Conservation (phyloP, 2,888 invertebrate species). For the Conus canariensis region DNA sequence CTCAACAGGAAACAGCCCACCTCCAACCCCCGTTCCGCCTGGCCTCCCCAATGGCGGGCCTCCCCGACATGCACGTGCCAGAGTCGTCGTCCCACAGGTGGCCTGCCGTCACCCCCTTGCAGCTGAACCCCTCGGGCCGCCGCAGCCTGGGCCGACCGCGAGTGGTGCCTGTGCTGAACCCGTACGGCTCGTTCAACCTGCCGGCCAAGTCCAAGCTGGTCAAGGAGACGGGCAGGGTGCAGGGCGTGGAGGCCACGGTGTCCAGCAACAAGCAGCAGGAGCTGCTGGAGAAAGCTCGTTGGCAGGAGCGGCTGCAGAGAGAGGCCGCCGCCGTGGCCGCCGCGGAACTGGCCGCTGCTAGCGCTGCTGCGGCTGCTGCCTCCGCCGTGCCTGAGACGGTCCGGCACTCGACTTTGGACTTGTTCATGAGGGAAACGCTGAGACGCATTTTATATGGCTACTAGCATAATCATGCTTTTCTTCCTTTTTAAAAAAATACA, state of each 20-base stretch:
- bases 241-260: background rate
- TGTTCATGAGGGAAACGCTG: slow-evolving; percentile 33
- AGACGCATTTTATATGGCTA: slow-evolving; percentile 31
- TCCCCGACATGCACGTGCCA: slow-evolving; percentile 40
- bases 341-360: background rate
- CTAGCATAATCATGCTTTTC: background rate
- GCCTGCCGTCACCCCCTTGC: background rate
- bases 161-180: slow-evolving; percentile 31
- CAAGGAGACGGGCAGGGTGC: background rate
- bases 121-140: no score
- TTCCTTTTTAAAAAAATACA: background rate
- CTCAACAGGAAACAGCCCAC: background rate
- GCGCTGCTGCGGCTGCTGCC: background rate
- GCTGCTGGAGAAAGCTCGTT: slow-evolving; percentile 26
- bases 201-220: slow-evolving; percentile 22
- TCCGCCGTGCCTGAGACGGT: background rate
- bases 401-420: background rate
- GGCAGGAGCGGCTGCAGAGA: slow-evolving; percentile 26
- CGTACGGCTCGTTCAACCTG: slow-evolving; percentile 26
- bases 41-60: background rate
- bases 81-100: background rate
- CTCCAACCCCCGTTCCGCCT: slow-evolving; percentile 13
- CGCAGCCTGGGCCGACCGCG: background rate
- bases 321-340: background rate
- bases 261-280: slow-evolving; percentile 35